These are phyloP conservation scores for Ernsta delagoae DNA, from an alignment of 2,888 invertebrate species.

Conservation along the genomic window DNA sequence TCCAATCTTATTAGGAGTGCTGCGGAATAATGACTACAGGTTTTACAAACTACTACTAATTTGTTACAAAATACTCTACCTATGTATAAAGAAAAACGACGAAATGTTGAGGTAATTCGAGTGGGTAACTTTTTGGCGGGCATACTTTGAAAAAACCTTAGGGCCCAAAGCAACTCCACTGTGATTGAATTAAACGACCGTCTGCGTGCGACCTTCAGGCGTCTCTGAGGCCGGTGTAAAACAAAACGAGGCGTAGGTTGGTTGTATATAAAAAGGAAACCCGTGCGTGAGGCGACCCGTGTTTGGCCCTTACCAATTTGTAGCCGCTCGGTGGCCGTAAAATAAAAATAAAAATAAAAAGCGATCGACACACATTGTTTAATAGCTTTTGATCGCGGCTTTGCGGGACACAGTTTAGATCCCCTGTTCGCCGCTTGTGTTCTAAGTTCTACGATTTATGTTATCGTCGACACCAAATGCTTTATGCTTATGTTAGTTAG, in stretches of 20 bases:
- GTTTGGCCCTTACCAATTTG: constrained; percentile 70
- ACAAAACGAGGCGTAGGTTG: constrained; percentile 46
- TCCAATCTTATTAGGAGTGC: too few species aligned
- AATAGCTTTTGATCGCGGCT: constrained; percentile 41
- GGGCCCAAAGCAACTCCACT: not conserved
- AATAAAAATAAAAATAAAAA: constrained; percentile 48
- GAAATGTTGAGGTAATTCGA: too few species aligned
- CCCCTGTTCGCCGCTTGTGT: constrained; percentile 1
- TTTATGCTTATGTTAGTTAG: not conserved
- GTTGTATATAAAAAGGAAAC: constrained; percentile 41
- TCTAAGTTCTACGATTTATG: constrained; percentile 5
- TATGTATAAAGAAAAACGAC: too few species aligned
- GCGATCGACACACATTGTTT: constrained; percentile 40
- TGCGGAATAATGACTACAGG: too few species aligned
- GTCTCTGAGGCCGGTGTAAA: constrained; percentile 52
- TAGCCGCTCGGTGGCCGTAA: constrained; percentile 53
- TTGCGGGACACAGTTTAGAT: constrained; percentile 28
- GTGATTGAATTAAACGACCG: constrained; percentile 12
- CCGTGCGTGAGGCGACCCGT: constrained; percentile 59
- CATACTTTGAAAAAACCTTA: not conserved
- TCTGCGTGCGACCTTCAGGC: constrained; percentile 48
- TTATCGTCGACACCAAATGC: constrained; percentile 1
- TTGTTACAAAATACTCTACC: too few species aligned
- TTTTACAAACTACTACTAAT: too few species aligned
- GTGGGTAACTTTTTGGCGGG: too few species aligned